Base-by-base conservation (phyloP, 2,888 invertebrate genomes). In the Exephanes ischioxanthus region DNA sequence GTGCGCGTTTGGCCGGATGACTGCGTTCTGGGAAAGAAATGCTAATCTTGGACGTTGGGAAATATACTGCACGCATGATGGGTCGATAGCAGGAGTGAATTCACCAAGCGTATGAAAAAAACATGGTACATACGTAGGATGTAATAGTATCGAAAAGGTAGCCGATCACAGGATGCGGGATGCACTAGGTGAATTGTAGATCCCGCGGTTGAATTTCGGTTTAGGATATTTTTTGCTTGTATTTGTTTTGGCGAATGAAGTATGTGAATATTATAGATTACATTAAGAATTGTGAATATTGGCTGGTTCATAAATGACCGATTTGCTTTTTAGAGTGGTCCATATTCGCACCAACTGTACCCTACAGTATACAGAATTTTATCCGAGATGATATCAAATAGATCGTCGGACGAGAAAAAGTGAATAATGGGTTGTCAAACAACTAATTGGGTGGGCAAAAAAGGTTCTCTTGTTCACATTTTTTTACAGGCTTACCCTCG, bases 1-100 rank as follows among this genome's bases (percentile, higher is more conserved):
- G 53, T 22, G 55, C 55, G 53, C 55, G 55, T 37, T 37, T 72
- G 55, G 14, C 14, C 37, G 41, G 55, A 55, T 55, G 19, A 55
- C 16, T 53, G 33, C 22, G 33, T 16, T 33, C 22, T 41, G 9
- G 22, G 19, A 22, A 22, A 22, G 19, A 11, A 33, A 58, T 14
- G 71, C 37, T 51, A 72, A 72, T 3, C 55, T 41, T 19, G 11
- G 33, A 37, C 19, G 11, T 55, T 11, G 3, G 30, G 0, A 7
- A 9, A 11, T 71, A 55, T 41, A 72, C 30, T 63, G 22, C 26
- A 22, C 37, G 41, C 55, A 55, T 37, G 55, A 55, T 19, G 55
- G 37, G 6, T 16, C 11, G 53, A 55, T 53, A 55, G 22, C 9
- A 14, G 61, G 0, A 22, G 37, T n/a, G 53, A 6, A 37, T 55